These are phyloP conservation scores for Bergia puertoricense DNA, from an alignment of 92 coral and sea anemone species.

Conservation along the genomic window DNA sequence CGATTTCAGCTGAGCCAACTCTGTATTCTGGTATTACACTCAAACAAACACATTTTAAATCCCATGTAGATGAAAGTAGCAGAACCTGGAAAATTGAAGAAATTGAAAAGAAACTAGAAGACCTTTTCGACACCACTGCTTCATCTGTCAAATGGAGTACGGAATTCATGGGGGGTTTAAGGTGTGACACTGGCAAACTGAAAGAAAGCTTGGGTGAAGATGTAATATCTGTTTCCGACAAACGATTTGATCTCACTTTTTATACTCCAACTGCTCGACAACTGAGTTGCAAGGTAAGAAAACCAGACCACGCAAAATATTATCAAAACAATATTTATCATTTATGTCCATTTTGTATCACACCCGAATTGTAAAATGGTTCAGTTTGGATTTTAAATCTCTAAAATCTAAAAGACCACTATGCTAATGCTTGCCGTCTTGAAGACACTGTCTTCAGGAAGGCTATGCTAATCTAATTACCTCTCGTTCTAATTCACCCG, in stretches of 20 bases:
- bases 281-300: not conserved
- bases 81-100: conserved; percentile 32
- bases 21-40: no score
- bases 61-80: conserved; percentile 3
- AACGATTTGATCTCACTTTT: conserved; percentile 6
- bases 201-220: conserved; percentile 22
- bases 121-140: not conserved
- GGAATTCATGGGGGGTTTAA: conserved; percentile 2
- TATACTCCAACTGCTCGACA: conserved; percentile 25
- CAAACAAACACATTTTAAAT: no score
- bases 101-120: conserved; percentile 11
- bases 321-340: not conserved
- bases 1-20: no score
- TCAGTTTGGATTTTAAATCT: not conserved
- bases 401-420: no score
- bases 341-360: not conserved
- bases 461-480: no score
- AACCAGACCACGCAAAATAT: not conserved
- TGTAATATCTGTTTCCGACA: not conserved
- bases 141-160: not conserved
- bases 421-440: no score
- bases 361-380: not conserved
- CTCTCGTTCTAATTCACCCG: no score
- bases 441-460: no score
- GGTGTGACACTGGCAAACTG: not conserved